phyloP scores from a whole-genome alignment of 2,113 vertebrate species.

The Podocnemis expansa region DNA sequence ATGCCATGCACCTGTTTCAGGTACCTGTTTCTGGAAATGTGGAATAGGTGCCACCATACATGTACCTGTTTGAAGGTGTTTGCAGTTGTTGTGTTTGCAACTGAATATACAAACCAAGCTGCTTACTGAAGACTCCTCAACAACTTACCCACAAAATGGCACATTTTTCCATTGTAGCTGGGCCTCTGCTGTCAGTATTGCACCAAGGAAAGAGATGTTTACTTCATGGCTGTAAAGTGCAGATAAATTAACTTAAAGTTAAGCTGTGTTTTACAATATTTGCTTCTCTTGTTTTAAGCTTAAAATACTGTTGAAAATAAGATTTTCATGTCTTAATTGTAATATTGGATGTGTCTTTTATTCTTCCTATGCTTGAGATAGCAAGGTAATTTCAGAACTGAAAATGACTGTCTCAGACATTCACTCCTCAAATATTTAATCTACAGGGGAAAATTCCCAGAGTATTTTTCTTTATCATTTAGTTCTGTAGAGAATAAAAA shows the following conservation, averaged over 20 bases:
- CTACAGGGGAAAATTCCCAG: conserved; percentile 81
- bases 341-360: conserved; percentile 76
- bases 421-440: conserved; percentile 86
- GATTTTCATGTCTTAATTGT: conserved; percentile 80
- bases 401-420: conserved; percentile 80
- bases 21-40: rapidly evolving
- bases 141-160: rapidly evolving
- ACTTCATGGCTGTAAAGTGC: neutral
- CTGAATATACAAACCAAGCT: rapidly evolving
- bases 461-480: conserved; percentile 76
- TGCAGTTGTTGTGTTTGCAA: neutral
- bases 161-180: rapidly evolving
- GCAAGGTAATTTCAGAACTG: conserved; percentile 81
- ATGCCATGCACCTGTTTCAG: rapidly evolving
- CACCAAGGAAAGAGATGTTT: rapidly evolving
- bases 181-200: neutral
- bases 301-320: conserved; percentile 75
- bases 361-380: conserved; percentile 80
- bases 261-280: conserved; percentile 14
- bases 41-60: rapidly evolving
- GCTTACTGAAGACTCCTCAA: rapidly evolving
- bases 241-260: conserved; percentile 28
- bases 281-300: conserved; percentile 39
- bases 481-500: conserved; percentile 79
- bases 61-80: rapidly evolving